Conservation (phyloP, 2,113 vertebrate genomes). For the Toxotes jaculatrix region DNA sequence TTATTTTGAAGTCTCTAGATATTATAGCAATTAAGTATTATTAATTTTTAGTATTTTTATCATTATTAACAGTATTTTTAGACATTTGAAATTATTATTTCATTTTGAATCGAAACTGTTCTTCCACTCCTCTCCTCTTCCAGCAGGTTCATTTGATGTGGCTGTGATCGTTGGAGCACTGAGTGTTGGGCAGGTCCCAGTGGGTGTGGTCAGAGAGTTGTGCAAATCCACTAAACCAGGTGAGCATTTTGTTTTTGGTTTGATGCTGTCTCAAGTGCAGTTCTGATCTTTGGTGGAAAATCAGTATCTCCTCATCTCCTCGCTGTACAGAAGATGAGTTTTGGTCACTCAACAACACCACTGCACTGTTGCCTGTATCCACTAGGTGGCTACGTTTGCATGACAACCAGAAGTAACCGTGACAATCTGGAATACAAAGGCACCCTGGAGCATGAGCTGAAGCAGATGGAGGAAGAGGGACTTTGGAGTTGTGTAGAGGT, state of each 20-base stretch:
- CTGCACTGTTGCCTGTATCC: constrained; percentile 20
- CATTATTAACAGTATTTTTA: neutral
- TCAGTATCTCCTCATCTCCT: neutral
- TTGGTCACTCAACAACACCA: neutral
- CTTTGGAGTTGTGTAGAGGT: constrained; percentile 83
- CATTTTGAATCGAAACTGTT: neutral
- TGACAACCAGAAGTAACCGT: constrained; percentile 89
- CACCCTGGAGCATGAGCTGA: constrained; percentile 80
- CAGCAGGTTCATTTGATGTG: constrained; percentile 85
- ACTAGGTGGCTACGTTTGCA: constrained; percentile 91
- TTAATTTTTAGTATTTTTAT: neutral
- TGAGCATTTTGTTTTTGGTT: constrained; percentile 64
- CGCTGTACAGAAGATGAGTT: neutral
- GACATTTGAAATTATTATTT: neutral
- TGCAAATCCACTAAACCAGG: constrained; percentile 88
- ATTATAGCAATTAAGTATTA: neutral
- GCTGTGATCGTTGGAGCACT: constrained; percentile 89
- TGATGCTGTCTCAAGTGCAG: neutral
- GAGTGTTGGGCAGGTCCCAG: constrained; percentile 86
- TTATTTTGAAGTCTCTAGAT: neutral
- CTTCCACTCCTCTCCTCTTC: neutral
- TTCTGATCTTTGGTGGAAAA: neutral
- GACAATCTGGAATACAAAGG: constrained; percentile 87
- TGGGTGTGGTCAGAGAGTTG: constrained; percentile 83
- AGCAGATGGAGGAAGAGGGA: constrained; percentile 81